Percentiles rank a stretch among this genome's conserved stretches.
phyloP scores from a whole-genome alignment of 2,888 invertebrate species.

The Dermolepida albohirtum region DNA sequence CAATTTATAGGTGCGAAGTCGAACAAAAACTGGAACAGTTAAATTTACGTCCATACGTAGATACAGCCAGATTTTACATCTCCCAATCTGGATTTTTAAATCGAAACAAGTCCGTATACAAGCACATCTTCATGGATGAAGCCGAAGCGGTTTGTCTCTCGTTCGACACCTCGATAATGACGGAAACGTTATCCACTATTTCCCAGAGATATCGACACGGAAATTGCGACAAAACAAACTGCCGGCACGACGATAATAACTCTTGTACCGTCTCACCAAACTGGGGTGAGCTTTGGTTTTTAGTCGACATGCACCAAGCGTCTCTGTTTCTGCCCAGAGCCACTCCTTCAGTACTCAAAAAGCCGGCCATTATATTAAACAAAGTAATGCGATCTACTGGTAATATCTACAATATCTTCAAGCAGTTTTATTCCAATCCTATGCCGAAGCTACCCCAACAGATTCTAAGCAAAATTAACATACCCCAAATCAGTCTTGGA shows the following conservation, averaged over 20 bases:
- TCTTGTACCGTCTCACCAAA: slow-evolving; percentile 31
- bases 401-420: slow-evolving; percentile 59
- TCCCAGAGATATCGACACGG: slow-evolving; percentile 56
- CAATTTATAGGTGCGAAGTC: slow-evolving; percentile 54
- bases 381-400: slow-evolving; percentile 61
- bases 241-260: slow-evolving; percentile 42
- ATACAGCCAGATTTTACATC: slow-evolving; percentile 59
- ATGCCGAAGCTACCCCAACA: slow-evolving; percentile 53
- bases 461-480: slow-evolving; percentile 50
- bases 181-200: slow-evolving; percentile 54
- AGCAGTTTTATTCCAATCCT: slow-evolving; percentile 58
- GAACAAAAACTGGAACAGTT: slow-evolving; percentile 54
- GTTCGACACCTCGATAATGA: slow-evolving; percentile 56
- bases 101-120: slow-evolving; percentile 56
- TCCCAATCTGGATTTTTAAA: slow-evolving; percentile 56
- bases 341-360: slow-evolving; percentile 57
- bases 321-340: slow-evolving; percentile 60
- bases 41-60: slow-evolving; percentile 55
- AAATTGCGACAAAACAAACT: slow-evolving; percentile 52
- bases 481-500: slow-evolving; percentile 55
- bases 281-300: slow-evolving; percentile 62
- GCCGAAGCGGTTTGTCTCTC: slow-evolving; percentile 60
- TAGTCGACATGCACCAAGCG: slow-evolving; percentile 62
- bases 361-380: slow-evolving; percentile 55
- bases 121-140: slow-evolving; percentile 63